Percentiles rank a stretch among this genome's conserved stretches.
Evolutionary conservation across 2,888 invertebrate genomes (phyloP).

Genomic region (Cenopis cana): DNA sequence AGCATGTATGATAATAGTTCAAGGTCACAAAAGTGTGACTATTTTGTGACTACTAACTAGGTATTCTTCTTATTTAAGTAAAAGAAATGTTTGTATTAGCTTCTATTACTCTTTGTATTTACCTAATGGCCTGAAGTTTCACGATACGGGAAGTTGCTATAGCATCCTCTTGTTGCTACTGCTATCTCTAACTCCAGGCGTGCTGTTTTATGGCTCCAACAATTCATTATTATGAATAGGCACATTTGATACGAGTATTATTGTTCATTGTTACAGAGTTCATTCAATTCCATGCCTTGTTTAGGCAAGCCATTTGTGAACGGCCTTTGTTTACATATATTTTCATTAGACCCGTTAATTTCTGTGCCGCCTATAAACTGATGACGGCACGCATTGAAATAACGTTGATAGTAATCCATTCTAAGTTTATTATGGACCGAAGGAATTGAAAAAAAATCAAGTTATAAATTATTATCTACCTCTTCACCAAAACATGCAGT

Average conservation of each 20-base stretch:
- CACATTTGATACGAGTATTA: slow-evolving; percentile 52
- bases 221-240: slow-evolving; percentile 37
- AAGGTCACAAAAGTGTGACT: slow-evolving; percentile 9
- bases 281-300: slow-evolving; percentile 65
- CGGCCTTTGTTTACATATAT: slow-evolving; percentile 62
- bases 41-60: background rate
- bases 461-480: too few species aligned
- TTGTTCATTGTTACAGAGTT: slow-evolving; percentile 58
- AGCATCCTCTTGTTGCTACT: background rate
- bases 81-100: too few species aligned
- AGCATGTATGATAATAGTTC: slow-evolving; percentile 3
- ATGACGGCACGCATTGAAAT: slow-evolving; percentile 17
- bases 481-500: too few species aligned
- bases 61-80: too few species aligned
- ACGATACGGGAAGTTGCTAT: background rate
- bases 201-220: slow-evolving; percentile 16
- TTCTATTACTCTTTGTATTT: too few species aligned
- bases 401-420: background rate
- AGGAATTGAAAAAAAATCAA: background rate
- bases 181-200: slow-evolving; percentile 24
- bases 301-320: slow-evolving; percentile 61
- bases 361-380: slow-evolving; percentile 42
- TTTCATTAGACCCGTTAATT: slow-evolving; percentile 56
- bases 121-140: background rate
- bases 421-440: background rate